Evolutionary conservation across 2,113 vertebrate genomes (phyloP), one percentile per base, ranked within the genome.

Genomic region (Scomber japonicus): DNA sequence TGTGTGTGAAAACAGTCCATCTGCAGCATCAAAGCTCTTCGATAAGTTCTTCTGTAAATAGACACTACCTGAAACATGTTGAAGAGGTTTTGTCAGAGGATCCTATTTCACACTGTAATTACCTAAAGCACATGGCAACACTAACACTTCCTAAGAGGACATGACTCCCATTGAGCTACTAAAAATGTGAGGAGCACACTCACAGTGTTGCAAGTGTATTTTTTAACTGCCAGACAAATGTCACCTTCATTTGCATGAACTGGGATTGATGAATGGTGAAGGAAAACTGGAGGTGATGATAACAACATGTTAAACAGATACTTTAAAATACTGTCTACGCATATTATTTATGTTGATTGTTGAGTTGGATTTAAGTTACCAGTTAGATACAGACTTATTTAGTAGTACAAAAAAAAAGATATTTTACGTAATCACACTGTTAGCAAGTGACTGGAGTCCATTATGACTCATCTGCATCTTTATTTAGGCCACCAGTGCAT

Each of bases 1-100:
- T 12, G 4, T 63, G 57, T 75, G 71, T 16, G 45, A 21, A 57
- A 71, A 57, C 64, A 4, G 8, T 81, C 82, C 84, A 31, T 90
- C 81, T 44, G 27, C 1, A 10, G 64, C 60, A 24, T 77, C 85
- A 10, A 74, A 73, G 64, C 53, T 89, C 5, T 12, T 62, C 3
- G 46, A 7, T 14, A 63, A 13, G 49, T 51, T 75, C 31, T 70
- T 91, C 69, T 90, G 85, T 51, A 81, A 85, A 31, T 46, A 56
- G 72, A 85, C 57, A 71, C 70, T 69, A 14, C 92, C 94, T 94
- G 82, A 81, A 92, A 93, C 54, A 72, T 79, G 79, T 64, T 3
- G 15, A 60, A 57, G 64, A 59, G 61, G 64, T 60, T 79, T 70
- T 31, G 49, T 78, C 30, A 53, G 45, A 60, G 69, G 48, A 17